Percentiles rank a stretch among this genome's conserved stretches.
Conservation (phyloP, 2,888 invertebrate genomes). For the Epinotia ramella region DNA sequence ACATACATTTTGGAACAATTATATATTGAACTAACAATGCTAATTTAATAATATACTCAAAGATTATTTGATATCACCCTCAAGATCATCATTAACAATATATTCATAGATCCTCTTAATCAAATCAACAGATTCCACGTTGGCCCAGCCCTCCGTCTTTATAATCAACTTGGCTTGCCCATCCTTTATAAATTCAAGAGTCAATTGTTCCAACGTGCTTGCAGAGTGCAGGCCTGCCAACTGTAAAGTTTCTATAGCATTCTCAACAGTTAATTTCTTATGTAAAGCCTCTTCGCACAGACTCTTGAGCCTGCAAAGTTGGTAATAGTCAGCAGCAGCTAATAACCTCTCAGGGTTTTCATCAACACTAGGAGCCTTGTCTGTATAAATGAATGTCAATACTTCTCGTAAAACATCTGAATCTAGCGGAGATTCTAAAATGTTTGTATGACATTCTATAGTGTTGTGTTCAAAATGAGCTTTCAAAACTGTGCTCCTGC, state of each 20-base stretch:
- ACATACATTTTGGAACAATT: too few relatives aligned
- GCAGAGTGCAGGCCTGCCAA: conserved; percentile 78
- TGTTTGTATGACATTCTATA: conserved; percentile 72
- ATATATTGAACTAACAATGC: too few relatives aligned
- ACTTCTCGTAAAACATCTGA: conserved; percentile 74
- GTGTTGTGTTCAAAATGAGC: conserved; percentile 81
- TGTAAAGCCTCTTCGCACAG: conserved; percentile 78
- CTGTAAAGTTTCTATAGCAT: conserved; percentile 77
- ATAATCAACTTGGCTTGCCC: conserved; percentile 77
- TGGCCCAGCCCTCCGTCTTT: conserved; percentile 76
- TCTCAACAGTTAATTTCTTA: conserved; percentile 76
- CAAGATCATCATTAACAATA: conserved; percentile 73
- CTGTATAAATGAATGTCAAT: conserved; percentile 75
- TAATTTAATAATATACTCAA: background rate
- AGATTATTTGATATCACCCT: conserved; percentile 65
- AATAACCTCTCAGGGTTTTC: conserved; percentile 77
- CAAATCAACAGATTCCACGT: conserved; percentile 73
- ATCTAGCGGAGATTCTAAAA: conserved; percentile 74
- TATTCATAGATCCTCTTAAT: conserved; percentile 78
- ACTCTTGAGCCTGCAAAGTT: conserved; percentile 72
- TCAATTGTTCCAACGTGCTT: conserved; percentile 66
- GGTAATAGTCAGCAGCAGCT: conserved; percentile 79
- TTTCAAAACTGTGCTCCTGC: conserved; percentile 75
- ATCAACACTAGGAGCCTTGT: conserved; percentile 75
- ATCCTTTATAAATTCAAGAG: conserved; percentile 78